Evolutionary conservation across 2,113 vertebrate species (phyloP).

Genomic region (Spilogale gracilis): DNA sequence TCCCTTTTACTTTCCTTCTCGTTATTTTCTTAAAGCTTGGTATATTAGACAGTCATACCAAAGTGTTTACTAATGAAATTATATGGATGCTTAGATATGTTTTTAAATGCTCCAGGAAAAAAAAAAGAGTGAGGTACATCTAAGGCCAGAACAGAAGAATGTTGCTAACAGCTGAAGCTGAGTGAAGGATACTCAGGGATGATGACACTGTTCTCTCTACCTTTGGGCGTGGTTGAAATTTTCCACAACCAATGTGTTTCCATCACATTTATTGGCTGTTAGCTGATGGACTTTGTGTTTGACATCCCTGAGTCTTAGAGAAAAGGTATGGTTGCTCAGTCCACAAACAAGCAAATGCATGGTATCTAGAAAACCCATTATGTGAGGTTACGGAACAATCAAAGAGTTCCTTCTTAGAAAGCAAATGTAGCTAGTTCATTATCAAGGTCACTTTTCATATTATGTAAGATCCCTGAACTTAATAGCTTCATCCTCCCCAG

Average conservation of each 20-base stretch:
- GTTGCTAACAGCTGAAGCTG: background rate
- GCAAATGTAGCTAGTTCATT: background rate
- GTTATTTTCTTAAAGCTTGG: background rate
- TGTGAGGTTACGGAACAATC: background rate
- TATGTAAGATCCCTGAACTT: background rate
- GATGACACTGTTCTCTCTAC: background rate
- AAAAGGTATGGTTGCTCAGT: background rate
- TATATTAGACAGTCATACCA: background rate
- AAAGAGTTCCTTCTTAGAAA: background rate
- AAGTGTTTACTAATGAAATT: background rate
- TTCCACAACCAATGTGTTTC: background rate
- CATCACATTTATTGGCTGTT: background rate
- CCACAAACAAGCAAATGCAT: background rate
- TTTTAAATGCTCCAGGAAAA: background rate
- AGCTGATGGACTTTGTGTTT: background rate
- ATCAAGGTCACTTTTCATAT: background rate
- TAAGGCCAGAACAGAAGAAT: background rate
- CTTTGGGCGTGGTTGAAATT: background rate
- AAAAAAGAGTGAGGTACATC: background rate
- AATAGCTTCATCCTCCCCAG: background rate
- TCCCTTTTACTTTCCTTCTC: background rate
- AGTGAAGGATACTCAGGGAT: accelerated
- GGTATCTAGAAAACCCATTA: background rate
- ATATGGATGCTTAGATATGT: background rate
- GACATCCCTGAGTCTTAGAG: background rate